Evolutionary conservation across 2,113 vertebrate genomes (phyloP), one percentile per base, ranked within the genome.

Genomic region (Rhinichthys klamathensis): DNA sequence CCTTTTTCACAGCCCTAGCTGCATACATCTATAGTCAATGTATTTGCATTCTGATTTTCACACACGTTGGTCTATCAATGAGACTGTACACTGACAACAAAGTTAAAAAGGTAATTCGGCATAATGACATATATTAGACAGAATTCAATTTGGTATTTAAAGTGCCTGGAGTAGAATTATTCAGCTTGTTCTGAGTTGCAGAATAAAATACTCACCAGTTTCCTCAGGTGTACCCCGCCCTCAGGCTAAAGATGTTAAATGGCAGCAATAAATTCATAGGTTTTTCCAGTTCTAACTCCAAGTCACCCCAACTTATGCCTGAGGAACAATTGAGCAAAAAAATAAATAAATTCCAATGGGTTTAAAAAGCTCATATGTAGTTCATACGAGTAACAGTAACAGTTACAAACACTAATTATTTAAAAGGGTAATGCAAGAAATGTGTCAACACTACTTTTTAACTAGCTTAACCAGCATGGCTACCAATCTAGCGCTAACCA

Each of bases 251-350:
- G 93, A 93, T 92, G 83, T 91, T 85, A 89, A 89, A 92, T 89
- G 84, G 91, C 92, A 83, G 89, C 87, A 91, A 93, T 51, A 84
- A 86, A 95, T 97, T 96, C 96, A 96, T 96, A 97, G 95, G 93
- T 97, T 97, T 98, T 98, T 96, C 95, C 95, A 94, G 93, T 95
- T 93, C 94, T 94, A 94, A 91, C 90, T 92, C 83, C 15, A 88
- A 90, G 85, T 95, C 92, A 94, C 86, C 84, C 81, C 60, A 83
- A 76, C 58, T 23, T 58, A 85, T 25, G 78, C 87, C 86, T 85
- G 38, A 86, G 61, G 12, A 54, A 49, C 27, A 77, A 27, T 46
- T n/a, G 16, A 54, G 13, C 10, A 80, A 25, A 76, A 32, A 4
- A 70, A 41, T 23, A 35, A 6, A 67, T 4, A 2, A 12, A 11